These are phyloP conservation scores for Achlya flavicornis DNA, from an alignment of 2,888 invertebrate species.

Conservation along the genomic window DNA sequence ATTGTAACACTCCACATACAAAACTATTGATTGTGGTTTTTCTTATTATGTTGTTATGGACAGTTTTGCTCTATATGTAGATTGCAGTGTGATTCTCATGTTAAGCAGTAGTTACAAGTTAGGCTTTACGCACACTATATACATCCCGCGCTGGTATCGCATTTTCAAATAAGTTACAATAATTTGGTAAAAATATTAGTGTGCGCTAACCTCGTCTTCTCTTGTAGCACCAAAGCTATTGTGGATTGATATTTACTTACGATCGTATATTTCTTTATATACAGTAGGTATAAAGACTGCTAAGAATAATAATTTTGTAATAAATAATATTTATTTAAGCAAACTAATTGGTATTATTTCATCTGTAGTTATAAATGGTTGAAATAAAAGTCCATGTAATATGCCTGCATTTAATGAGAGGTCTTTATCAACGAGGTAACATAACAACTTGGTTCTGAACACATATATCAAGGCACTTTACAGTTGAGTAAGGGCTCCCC, in stretches of 20 bases:
- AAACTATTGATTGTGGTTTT: background rate
- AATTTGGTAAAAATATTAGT: background rate
- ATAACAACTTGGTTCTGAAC: conserved; percentile 50
- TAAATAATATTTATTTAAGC: conserved; percentile 33
- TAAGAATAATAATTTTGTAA: conserved; percentile 40
- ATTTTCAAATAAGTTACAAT: background rate
- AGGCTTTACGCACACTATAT: background rate
- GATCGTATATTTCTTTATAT: conserved; percentile 13
- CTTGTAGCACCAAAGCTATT: background rate
- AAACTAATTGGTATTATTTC: background rate
- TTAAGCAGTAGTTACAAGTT: background rate
- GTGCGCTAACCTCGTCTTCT: no score
- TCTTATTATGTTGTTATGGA: background rate
- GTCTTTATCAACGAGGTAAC: conserved; percentile 61
- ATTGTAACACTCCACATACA: no score
- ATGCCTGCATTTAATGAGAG: conserved; percentile 36
- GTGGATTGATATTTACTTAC: conserved; percentile 9
- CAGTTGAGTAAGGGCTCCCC: background rate
- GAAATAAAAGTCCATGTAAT: conserved; percentile 17
- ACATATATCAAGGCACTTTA: conserved; percentile 55
- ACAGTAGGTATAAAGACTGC: conserved; percentile 44
- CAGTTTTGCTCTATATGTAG: background rate
- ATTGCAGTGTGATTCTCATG: background rate
- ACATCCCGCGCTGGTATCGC: background rate
- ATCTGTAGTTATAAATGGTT: background rate